Evolutionary conservation across 1,140 invertebrate species (phyloP).

Genomic region (Linepithema humile): DNA sequence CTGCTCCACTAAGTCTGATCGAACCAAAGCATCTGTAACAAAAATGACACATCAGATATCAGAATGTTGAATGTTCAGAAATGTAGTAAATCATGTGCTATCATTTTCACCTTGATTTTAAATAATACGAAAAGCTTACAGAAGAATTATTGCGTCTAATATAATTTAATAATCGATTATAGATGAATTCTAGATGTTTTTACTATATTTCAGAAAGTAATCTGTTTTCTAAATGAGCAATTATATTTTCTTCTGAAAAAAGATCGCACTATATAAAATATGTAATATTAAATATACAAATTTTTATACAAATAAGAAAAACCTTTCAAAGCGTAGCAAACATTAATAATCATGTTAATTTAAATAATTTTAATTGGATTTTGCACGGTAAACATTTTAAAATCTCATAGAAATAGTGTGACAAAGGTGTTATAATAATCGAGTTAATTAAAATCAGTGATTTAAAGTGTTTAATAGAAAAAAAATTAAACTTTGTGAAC

Average conservation of each 20-base stretch:
- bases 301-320: too few relatives aligned
- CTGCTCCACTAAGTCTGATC: constrained; percentile 88
- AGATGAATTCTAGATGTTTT: not conserved
- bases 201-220: too few relatives aligned
- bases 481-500: not conserved
- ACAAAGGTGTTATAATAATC: too few relatives aligned
- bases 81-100: not conserved
- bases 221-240: not conserved
- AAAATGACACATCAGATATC: constrained; percentile 20
- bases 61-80: not conserved
- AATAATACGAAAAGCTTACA: not conserved
- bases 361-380: too few relatives aligned
- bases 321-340: too few relatives aligned
- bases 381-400: too few relatives aligned
- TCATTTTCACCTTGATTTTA: not conserved
- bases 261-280: not conserved
- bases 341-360: not conserved
- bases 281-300: too few relatives aligned
- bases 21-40: constrained; percentile 85
- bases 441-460: too few relatives aligned
- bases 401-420: too few relatives aligned
- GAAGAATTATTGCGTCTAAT: not conserved
- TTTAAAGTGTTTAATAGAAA: too few relatives aligned
- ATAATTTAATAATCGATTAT: not conserved
- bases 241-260: not conserved